phyloP scores from a whole-genome alignment of 2,888 invertebrate species.

The Hanleya hanleyi region DNA sequence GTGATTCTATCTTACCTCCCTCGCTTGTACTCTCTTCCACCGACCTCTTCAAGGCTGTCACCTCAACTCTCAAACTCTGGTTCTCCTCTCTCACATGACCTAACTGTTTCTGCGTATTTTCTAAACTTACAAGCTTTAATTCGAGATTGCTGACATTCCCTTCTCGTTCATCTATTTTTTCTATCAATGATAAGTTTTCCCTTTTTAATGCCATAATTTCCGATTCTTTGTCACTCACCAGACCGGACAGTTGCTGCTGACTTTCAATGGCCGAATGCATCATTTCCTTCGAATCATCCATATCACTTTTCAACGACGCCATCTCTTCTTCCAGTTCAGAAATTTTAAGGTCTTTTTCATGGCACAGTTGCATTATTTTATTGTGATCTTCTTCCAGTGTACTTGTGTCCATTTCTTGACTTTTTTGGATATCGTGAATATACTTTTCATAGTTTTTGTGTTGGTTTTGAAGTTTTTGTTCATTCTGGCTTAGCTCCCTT shows the following conservation, averaged over 20 bases:
- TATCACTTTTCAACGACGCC: slow-evolving; percentile 36
- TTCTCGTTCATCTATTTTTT: slow-evolving; percentile 29
- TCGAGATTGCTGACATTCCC: slow-evolving; percentile 31
- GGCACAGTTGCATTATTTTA: slow-evolving; percentile 32
- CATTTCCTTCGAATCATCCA: slow-evolving; percentile 41
- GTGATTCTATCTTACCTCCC: slow-evolving; percentile 17
- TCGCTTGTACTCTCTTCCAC: slow-evolving; percentile 6
- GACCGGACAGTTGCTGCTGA: slow-evolving; percentile 30
- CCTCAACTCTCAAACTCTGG: slow-evolving; percentile 19
- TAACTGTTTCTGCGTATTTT: slow-evolving; percentile 20
- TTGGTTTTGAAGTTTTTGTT: slow-evolving; percentile 3
- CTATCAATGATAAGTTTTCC: slow-evolving; percentile 26
- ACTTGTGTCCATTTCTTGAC: slow-evolving; percentile 41
- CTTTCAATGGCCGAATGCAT: slow-evolving; percentile 42
- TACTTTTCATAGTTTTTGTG: slow-evolving; percentile 48
- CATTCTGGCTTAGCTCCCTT: slow-evolving; percentile 18
- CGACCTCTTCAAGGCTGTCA: slow-evolving; percentile 17
- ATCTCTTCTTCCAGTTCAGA: slow-evolving; percentile 41
- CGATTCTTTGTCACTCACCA: slow-evolving; percentile 31
- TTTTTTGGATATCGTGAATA: slow-evolving; percentile 46
- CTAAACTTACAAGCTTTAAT: slow-evolving; percentile 19
- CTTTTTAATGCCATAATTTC: slow-evolving; percentile 23
- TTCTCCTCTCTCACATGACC: slow-evolving; percentile 13
- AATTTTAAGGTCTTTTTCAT: slow-evolving; percentile 43
- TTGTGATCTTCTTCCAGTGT: slow-evolving; percentile 46